A percentile compares a stretch with the other conserved stretches of the same genome.
These are phyloP conservation scores for Pheucticus melanocephalus DNA, from an alignment of 2,113 vertebrate genomes.

Conservation along the genomic window DNA sequence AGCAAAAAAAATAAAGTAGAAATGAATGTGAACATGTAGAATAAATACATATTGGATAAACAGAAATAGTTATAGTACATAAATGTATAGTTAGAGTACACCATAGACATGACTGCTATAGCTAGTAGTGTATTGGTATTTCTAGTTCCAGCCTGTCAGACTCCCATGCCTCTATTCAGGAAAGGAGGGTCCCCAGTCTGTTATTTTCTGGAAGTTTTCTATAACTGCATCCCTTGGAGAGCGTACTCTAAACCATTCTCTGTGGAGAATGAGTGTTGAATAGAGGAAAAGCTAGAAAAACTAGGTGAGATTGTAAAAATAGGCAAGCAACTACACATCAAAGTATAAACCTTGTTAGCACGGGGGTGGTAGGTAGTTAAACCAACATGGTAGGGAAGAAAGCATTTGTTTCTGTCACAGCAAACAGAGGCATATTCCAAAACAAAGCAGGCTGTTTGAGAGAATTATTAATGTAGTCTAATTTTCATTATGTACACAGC, in stretches of 20 bases:
- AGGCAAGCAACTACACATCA: neutral
- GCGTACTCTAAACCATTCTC: neutral
- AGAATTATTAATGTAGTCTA: neutral
- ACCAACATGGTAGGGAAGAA: neutral
- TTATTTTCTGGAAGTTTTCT: neutral
- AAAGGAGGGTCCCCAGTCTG: accelerated
- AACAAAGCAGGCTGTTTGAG: neutral
- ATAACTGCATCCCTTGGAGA: accelerated
- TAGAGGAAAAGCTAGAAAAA: neutral
- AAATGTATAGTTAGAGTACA: accelerated
- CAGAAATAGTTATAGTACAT: neutral
- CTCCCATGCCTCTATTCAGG: accelerated
- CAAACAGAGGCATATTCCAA: neutral
- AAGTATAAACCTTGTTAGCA: neutral
- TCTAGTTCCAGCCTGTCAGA: neutral
- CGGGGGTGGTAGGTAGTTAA: accelerated
- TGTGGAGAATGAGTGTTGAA: neutral
- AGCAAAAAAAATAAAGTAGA: neutral
- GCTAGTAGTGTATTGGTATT: neutral
- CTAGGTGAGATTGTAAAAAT: accelerated
- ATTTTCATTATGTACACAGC: neutral
- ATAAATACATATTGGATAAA: neutral
- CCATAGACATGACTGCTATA: neutral
- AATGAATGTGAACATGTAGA: neutral
- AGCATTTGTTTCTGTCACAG: neutral